These are phyloP conservation scores for Chaitophorus viminalis DNA, from an alignment of 2,888 invertebrate genomes.

Conservation along the genomic window DNA sequence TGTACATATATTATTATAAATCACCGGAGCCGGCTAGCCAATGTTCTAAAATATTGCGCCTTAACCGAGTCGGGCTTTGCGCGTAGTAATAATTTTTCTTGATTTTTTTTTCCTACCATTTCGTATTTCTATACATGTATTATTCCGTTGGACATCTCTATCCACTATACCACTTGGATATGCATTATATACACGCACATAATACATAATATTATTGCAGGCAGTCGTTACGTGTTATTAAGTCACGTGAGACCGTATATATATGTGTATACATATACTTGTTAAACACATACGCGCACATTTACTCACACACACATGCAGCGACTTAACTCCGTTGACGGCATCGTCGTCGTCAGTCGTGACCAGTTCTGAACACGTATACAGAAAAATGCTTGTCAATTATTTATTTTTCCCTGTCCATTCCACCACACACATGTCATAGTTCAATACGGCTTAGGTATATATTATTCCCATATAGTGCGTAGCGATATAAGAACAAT, in stretches of 20 bases:
- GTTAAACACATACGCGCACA: background rate
- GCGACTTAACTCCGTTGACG: conserved; percentile 3
- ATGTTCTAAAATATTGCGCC: conserved; percentile 21
- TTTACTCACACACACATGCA: background rate
- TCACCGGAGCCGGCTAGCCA: background rate
- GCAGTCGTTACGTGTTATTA: conserved; percentile 43
- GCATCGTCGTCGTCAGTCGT: too few relatives aligned
- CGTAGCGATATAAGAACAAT: background rate
- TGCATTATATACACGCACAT: conserved; percentile 2
- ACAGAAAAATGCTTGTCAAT: conserved; percentile 56
- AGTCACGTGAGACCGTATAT: conserved; percentile 27
- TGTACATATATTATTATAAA: conserved; percentile 31
- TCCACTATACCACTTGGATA: conserved; percentile 2
- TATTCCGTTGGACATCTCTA: conserved; percentile 44
- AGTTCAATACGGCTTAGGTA: conserved; percentile 17
- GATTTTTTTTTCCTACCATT: background rate
- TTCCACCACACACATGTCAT: conserved; percentile 19
- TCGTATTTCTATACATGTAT: conserved; percentile 5
- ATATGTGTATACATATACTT: background rate
- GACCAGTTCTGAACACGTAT: conserved; percentile 42
- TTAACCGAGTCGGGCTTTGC: background rate
- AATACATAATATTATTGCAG: conserved; percentile 40
- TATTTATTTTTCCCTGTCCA: conserved; percentile 43
- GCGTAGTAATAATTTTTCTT: conserved; percentile 8
- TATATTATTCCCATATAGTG: background rate